These are phyloP conservation scores for Hyla sarda DNA, from an alignment of 2,113 vertebrate genomes.

Conservation along the genomic window DNA sequence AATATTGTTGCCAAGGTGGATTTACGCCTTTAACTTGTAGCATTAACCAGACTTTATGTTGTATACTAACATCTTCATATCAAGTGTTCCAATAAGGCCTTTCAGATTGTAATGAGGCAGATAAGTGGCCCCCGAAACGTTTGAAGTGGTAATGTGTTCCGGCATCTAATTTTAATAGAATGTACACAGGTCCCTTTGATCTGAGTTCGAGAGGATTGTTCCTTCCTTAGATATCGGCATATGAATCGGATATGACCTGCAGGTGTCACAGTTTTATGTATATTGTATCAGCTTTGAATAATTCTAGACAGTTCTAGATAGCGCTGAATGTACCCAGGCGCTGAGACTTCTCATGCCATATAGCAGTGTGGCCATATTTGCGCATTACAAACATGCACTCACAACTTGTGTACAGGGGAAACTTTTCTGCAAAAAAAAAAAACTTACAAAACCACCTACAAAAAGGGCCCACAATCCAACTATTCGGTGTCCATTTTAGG, in stretches of 20 bases:
- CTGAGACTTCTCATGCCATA: too few species aligned
- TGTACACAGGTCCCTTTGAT: not conserved
- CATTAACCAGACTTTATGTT: not conserved
- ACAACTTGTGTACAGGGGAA: too few species aligned
- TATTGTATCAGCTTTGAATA: not conserved
- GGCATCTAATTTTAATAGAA: not conserved
- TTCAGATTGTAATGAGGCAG: not conserved
- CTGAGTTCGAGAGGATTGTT: not conserved
- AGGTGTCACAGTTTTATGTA: not conserved
- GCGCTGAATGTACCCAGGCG: too few species aligned
- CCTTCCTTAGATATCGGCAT: not conserved
- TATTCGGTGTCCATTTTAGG: too few species aligned
- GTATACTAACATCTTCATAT: not conserved
- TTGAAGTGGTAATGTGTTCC: not conserved
- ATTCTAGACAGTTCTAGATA: not conserved
- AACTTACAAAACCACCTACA: too few species aligned
- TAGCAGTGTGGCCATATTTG: too few species aligned
- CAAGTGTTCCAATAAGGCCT: not conserved
- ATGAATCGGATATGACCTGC: not conserved
- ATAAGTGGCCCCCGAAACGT: not conserved
- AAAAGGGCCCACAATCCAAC: too few species aligned
- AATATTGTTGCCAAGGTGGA: too few species aligned
- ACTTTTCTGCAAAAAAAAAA: too few species aligned
- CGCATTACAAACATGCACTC: too few species aligned
- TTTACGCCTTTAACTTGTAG: too few species aligned